Percentiles rank a stretch among this genome's conserved stretches.
These are phyloP conservation scores for Rotaria sp. DNA, from an alignment of 2,888 invertebrate genomes.

Conservation along the genomic window DNA sequence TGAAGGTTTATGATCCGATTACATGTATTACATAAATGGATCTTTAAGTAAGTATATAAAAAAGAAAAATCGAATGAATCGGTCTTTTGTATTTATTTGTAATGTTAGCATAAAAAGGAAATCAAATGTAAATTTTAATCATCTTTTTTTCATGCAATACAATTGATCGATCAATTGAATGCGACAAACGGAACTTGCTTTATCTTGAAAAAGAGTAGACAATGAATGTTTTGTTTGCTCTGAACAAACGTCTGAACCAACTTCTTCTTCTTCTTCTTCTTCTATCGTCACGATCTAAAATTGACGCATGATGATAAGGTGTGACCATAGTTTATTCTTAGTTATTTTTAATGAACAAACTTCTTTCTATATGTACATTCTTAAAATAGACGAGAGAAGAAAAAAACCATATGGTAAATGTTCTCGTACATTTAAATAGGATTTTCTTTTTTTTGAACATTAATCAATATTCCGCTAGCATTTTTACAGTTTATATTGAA, in stretches of 20 bases:
- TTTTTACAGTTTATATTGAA: not conserved
- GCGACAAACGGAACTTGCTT: conserved; percentile 5
- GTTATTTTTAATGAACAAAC: not conserved
- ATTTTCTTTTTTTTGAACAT: no score
- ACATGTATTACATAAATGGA: not conserved
- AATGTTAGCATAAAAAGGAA: not conserved
- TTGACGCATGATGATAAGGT: conserved; percentile 11
- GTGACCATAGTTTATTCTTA: not conserved
- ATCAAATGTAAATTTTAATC: conserved; percentile 9
- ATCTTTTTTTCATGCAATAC: not conserved
- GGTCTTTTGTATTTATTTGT: not conserved
- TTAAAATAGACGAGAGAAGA: not conserved
- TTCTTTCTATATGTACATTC: not conserved
- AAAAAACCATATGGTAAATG: not conserved
- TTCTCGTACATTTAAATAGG: not conserved
- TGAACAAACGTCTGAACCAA: not conserved
- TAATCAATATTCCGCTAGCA: not conserved
- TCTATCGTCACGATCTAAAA: not conserved
- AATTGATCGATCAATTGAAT: conserved; percentile 4
- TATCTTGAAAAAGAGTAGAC: not conserved
- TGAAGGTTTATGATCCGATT: conserved; percentile 8
- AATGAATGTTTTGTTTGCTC: not conserved
- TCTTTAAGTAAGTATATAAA: not conserved
- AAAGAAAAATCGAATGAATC: not conserved
- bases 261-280: not conserved